Evolutionary conservation across 2,113 vertebrate species (phyloP).

Genomic region (Salvator merianae): DNA sequence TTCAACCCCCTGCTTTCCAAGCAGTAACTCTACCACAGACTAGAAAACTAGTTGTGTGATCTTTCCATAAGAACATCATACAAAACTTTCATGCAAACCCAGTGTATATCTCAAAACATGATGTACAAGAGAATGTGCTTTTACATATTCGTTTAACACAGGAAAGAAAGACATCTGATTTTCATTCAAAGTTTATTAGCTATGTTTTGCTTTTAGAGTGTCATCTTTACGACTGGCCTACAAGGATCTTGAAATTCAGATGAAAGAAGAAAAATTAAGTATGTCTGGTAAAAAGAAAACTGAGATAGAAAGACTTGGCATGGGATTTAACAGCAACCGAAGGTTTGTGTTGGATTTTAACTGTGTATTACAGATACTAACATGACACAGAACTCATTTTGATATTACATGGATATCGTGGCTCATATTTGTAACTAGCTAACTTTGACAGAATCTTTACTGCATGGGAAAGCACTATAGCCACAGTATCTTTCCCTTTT

Average conservation of each 20-base stretch:
- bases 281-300: slow-evolving; percentile 81
- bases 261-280: slow-evolving; percentile 81
- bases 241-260: slow-evolving; percentile 87
- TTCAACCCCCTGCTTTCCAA: too few species aligned
- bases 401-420: not conserved
- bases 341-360: slow-evolving; percentile 58
- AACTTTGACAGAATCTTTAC: too few species aligned
- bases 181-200: not conserved
- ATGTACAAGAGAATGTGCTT: not conserved
- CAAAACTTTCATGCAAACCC: not conserved
- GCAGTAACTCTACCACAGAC: too few species aligned
- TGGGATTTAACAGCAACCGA: slow-evolving; percentile 83
- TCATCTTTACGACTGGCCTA: slow-evolving; percentile 86
- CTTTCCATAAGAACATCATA: not conserved
- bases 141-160: fast-evolving
- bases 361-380: not conserved
- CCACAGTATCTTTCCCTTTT: too few species aligned
- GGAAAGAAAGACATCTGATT: fast-evolving
- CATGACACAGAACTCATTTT: not conserved
- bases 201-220: slow-evolving; percentile 69
- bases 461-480: too few species aligned
- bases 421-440: too few species aligned
- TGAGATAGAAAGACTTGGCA: slow-evolving; percentile 90
- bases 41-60: not conserved
- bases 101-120: not conserved